Conservation (phyloP, 2,113 vertebrate species). For the Turdus rufiventris region DNA sequence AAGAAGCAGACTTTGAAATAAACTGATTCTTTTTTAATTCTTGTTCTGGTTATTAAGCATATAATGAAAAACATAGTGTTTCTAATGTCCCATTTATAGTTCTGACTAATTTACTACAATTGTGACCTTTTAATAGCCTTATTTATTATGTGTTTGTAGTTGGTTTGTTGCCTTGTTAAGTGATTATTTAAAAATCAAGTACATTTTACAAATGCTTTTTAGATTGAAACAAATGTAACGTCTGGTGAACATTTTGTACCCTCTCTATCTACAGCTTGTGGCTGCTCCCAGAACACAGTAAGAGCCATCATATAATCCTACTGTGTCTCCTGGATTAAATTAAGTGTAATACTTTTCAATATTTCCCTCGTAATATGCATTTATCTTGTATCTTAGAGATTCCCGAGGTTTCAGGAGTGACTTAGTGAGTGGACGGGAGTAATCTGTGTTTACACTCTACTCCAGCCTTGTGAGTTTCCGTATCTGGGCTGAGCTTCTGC, state of each 20-base stretch:
- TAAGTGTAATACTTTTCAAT: constrained; percentile 55
- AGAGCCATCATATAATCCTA: not conserved
- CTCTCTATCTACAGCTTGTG: constrained; percentile 49
- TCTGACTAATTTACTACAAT: constrained; percentile 70
- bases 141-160: constrained; percentile 73
- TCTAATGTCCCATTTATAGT: constrained; percentile 71
- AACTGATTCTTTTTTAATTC: constrained; percentile 86
- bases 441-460: not conserved
- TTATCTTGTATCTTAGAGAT: constrained; percentile 56
- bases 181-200: constrained; percentile 74
- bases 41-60: constrained; percentile 78
- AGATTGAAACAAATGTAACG: constrained; percentile 62
- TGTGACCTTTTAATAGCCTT: constrained; percentile 72
- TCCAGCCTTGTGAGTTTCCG: not conserved
- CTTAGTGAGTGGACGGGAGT: not conserved
- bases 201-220: constrained; percentile 65
- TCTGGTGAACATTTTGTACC: constrained; percentile 68
- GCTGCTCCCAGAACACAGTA: constrained; percentile 46
- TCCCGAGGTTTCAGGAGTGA: not conserved
- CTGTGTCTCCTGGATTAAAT: constrained; percentile 47
- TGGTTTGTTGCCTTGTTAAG: constrained; percentile 68
- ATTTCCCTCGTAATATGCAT: constrained; percentile 61
- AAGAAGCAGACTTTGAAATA: constrained; percentile 99
- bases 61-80: constrained; percentile 60
- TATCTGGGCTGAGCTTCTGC: not conserved